Conservation (phyloP, 1,140 invertebrate species). For the Drosophila sp. region DNA sequence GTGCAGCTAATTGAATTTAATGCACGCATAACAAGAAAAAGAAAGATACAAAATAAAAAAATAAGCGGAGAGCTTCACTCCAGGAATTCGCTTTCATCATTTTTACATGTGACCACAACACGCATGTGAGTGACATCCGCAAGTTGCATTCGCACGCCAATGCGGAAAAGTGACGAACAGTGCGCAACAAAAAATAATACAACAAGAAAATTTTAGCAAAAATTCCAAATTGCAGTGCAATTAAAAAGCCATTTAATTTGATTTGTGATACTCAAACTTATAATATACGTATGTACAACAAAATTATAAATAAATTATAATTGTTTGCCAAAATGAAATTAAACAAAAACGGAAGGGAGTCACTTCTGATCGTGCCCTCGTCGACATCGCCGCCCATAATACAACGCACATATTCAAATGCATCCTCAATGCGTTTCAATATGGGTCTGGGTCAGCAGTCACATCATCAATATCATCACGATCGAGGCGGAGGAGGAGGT, state of each 20-base stretch:
- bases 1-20: constrained; percentile 76
- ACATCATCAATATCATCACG: constrained; percentile 47
- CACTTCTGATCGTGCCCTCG: constrained; percentile 63
- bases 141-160: constrained; percentile 26
- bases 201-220: constrained; percentile 13
- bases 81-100: constrained; percentile 30
- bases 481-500: constrained; percentile 65
- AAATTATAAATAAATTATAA: neutral
- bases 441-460: constrained; percentile 35
- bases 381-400: constrained; percentile 30
- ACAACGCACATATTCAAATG: constrained; percentile 69
- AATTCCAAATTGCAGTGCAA: constrained; percentile 8
- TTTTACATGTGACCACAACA: constrained; percentile 42
- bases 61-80: constrained; percentile 1
- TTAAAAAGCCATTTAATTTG: constrained; percentile 26
- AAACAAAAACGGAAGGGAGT: constrained; percentile 59
- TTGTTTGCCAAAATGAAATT: constrained; percentile 55
- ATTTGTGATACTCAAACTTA: constrained; percentile 42
- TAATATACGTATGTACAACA: neutral
- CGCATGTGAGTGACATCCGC: constrained; percentile 32
- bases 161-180: constrained; percentile 44
- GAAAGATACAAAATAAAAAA: neutral
- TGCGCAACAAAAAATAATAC: constrained; percentile 24
- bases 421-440: constrained; percentile 63
- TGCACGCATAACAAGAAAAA: constrained; percentile 31